A percentile compares a stretch with the other conserved stretches of the same genome.
These are phyloP conservation scores for Lampropteryx suffumata DNA, from an alignment of 2,888 invertebrate species.

Conservation along the genomic window DNA sequence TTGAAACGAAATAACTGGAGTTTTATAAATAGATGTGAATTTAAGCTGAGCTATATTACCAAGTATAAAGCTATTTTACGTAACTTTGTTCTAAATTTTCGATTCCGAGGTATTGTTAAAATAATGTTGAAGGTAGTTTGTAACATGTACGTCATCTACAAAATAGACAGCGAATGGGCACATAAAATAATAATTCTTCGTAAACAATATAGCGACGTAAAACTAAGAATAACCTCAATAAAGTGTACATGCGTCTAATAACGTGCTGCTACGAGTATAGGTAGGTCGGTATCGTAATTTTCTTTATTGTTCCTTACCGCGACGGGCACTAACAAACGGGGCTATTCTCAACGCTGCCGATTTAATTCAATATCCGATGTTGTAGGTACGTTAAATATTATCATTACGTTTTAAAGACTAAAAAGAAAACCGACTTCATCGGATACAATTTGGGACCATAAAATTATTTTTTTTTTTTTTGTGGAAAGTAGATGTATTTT, in stretches of 20 bases:
- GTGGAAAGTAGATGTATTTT: no score
- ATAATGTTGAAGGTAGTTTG: not conserved
- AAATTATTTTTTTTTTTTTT: no score
- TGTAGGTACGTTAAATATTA: not conserved
- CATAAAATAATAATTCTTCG: slow-evolving; percentile 4
- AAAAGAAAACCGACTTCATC: no score
- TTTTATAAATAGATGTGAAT: not conserved
- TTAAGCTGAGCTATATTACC: no score
- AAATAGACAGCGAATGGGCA: not conserved
- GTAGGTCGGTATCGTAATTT: slow-evolving; percentile 62
- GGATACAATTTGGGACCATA: no score
- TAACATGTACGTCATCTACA: not conserved
- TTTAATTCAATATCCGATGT: not conserved
- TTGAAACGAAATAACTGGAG: not conserved
- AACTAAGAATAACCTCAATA: slow-evolving; percentile 45
- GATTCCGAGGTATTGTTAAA: no score
- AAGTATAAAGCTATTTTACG: no score
- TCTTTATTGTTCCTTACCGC: slow-evolving; percentile 67
- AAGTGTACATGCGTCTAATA: slow-evolving; percentile 47
- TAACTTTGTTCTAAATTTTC: no score
- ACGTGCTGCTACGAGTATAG: slow-evolving; percentile 46
- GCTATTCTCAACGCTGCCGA: slow-evolving; percentile 46
- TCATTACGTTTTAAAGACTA: no score
- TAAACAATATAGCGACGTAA: slow-evolving; percentile 28
- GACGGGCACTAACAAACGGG: slow-evolving; percentile 58